phyloP scores from a whole-genome alignment of 1,140 invertebrate genomes.

The Vollenhovia emeryi region DNA sequence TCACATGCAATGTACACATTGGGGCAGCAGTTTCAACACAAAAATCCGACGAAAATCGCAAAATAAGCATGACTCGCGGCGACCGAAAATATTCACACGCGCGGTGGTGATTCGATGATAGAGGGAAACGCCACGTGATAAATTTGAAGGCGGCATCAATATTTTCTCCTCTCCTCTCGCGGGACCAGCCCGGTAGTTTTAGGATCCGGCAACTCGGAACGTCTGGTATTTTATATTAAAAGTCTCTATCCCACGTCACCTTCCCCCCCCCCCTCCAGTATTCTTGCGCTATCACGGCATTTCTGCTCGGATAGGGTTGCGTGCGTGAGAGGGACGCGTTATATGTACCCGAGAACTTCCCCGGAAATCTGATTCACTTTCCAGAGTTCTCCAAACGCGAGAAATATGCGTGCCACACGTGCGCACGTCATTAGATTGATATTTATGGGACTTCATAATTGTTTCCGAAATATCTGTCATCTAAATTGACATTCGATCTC shows the following conservation, averaged over 20 bases:
- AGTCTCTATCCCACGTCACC: constrained; percentile 66
- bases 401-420: constrained; percentile 4
- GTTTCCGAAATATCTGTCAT: constrained; percentile 33
- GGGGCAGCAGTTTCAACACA: neutral
- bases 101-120: neutral
- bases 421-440: constrained; percentile 15
- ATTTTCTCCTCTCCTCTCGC: constrained; percentile 26
- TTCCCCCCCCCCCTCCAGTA: too few relatives aligned
- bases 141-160: constrained; percentile 9
- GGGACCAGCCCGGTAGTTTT: constrained; percentile 37
- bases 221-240: constrained; percentile 78
- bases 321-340: neutral
- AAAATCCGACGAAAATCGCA: constrained; percentile 30
- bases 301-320: neutral
- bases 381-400: neutral
- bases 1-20: constrained; percentile 9
- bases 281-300: constrained; percentile 21
- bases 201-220: constrained; percentile 57
- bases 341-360: neutral
- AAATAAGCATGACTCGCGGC: constrained; percentile 37
- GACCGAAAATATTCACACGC: constrained; percentile 14
- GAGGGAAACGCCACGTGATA: neutral
- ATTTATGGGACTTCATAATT: constrained; percentile 52
- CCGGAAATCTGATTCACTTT: constrained; percentile 44
- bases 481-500: constrained; percentile 24